Evolutionary conservation across 1,140 invertebrate genomes (phyloP), one percentile per base, ranked within the genome.

Genomic region (Sarcophaga bullata): DNA sequence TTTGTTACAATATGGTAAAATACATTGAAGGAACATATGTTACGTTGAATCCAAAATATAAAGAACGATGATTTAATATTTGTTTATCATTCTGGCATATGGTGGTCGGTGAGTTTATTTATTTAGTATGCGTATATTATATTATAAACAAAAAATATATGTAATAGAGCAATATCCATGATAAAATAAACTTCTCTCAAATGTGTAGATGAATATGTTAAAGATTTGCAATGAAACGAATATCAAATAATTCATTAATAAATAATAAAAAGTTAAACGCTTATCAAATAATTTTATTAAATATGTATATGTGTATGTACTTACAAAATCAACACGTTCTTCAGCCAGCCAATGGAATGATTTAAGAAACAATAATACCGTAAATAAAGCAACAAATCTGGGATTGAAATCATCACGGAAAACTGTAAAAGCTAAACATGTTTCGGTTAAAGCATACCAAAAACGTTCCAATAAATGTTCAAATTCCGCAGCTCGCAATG

Each of bases 321-420:
- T 96, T 93, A 98, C 98, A 94, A 97, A 99, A 92, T 99, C 98
- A 48, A 99, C 98, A 90, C 99, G 93, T 88, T 99, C 98, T 92
- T 99, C 99, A 50, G 97, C 97, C 17, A 99, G 91, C 99, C 99
- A 99, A 92, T 99, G 99, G 92, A 99, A 99, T 91, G 98, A 98
- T 92, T 99, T 99, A 15, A 99, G 91, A 91, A 99, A 99, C 58
- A 99, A 92, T 49, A 99, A 92, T 19, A 99, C 92, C 11, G 98
- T 99, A 91, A 99, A 99, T 58, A 99, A 91, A 13, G 98, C 98
- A 87, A 99, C 97, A 93, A 99, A 99, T 90, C 97, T 97, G 17
- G 98, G 97, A 92, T 97, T 99, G 90, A 99, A 99, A 89, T 99
- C 98, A 93, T 99, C 98, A 87, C 98, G 93, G 91, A 99, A 99